Base-by-base conservation (phyloP, 2,888 invertebrate species). In the Acutogordius australiensis region DNA sequence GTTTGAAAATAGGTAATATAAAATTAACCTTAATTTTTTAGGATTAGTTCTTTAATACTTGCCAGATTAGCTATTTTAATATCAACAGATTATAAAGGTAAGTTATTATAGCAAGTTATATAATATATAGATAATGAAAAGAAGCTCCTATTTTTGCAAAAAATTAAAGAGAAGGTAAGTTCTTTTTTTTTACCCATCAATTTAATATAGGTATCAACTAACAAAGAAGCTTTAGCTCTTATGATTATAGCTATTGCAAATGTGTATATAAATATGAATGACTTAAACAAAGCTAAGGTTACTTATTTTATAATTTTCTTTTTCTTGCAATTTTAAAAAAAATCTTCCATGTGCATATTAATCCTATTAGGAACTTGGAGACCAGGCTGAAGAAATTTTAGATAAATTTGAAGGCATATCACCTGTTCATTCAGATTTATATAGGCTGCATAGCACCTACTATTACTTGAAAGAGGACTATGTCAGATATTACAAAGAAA, bases 401-500 rank as follows among this genome's bases (percentile, higher is more conserved):
- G 86, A 88, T 66, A 81, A 81, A 65, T 80, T 85, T 0, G 87
- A 90, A 68, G 88, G 88, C 28, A 80, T 91, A 1, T 86, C 87
- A 0, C 77, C 84, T 0, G 88, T 91, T 0, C 91, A 94, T 68
- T 87, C 86, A 28, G 77, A 85, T 67, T 94, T 85, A 71, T 94
- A 90, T 68, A 80, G 86, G 65, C 75, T 91, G 1, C 86, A 88
- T 2, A 60, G 62, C 18, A 51, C 37, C 67, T 87, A 88, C 70
- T 78, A 82, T 71, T 79, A 81, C 29, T 79, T 80, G 62, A 64
- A 70, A 66, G 87, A 86, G 0, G 82, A 87, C 65, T 85, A 90
- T 73, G 83, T 84, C 1, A 82, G 84, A 65, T 97, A 91, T 75
- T 97, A 97, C 73, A 80, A 87, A 62, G 82, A 88, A 62, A 87